Base-by-base conservation (phyloP, 2,797 vertebrate species). In the Acrossocheilus fasciatus region DNA sequence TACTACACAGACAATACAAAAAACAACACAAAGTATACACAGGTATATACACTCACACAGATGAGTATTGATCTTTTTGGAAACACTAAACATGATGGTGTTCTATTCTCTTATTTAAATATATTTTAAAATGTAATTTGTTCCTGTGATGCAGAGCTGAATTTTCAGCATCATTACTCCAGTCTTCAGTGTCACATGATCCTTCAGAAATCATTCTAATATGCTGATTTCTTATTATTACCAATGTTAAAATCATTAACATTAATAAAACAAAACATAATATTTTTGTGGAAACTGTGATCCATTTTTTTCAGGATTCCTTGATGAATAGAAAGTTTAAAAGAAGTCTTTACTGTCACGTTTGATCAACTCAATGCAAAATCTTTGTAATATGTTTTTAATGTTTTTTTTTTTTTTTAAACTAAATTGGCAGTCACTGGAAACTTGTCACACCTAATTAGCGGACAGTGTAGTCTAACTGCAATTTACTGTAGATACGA, bases 1-100 rank as follows among this genome's bases (percentile, higher is more conserved):
- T 97, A 96, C 93, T 98, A 97, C 90, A 94, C 92, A 87, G 91
- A 97, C 86, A 93, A 93, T 90, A 62, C 59, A 62, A 5, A 62
- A 14, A 62, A 62, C 59, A 91, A 94, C 75, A 96, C 93, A 82
- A 87, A 95, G 90, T 95, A 90, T 86, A 57, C 93, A 72, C 92
- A 97, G 98, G 98, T 99, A 43, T 34, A 54, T 47, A 82, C 50
- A 82, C 50, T 82, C 26, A 54, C 45, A 86, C n/a, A 64, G 26
- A 79, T 54, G 83, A 45, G 45, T 62, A 70, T 47, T 74, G 43
- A 50, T 30, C 45, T 52, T 75, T 74, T 30, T 50, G 45, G 8
- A 75, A 4, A 52, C 47, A 52, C 45, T 52, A 75, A 52, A 52
- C 23, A 34, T 36, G 30, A 17, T 18, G 15, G 30, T 17, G 34